A percentile compares a stretch with the other conserved stretches of the same genome.
phyloP scores from a whole-genome alignment of 2,888 invertebrate species.

The Lypha dubia region DNA sequence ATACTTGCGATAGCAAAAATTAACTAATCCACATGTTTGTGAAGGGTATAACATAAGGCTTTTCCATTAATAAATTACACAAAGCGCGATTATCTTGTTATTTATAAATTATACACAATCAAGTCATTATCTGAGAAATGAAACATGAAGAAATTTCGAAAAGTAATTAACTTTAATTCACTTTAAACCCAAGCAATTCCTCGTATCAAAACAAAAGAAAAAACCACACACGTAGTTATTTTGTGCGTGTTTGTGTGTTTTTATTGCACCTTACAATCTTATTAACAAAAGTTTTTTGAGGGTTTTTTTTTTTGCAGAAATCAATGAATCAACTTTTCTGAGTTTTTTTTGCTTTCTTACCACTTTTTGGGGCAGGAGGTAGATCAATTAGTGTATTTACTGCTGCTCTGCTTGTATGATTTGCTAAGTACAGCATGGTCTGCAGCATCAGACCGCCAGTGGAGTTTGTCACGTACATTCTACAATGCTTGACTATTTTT shows the following conservation, averaged over 20 bases:
- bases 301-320: not conserved
- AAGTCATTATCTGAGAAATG: not conserved
- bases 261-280: not conserved
- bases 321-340: slow-evolving; percentile 20
- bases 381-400: slow-evolving; percentile 81
- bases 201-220: not conserved
- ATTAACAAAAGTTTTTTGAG: slow-evolving; percentile 17
- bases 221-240: not conserved
- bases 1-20: too few relatives aligned
- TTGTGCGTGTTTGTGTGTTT: not conserved
- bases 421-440: slow-evolving; percentile 83
- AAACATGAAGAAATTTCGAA: not conserved
- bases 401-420: slow-evolving; percentile 81
- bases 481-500: slow-evolving; percentile 1
- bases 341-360: slow-evolving; percentile 77
- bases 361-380: slow-evolving; percentile 81
- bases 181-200: not conserved
- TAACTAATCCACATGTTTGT: too few relatives aligned
- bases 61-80: not conserved
- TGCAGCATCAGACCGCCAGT: slow-evolving; percentile 83
- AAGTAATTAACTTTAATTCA: not conserved
- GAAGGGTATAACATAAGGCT: not conserved
- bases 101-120: not conserved
- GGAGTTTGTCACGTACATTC: slow-evolving; percentile 81
- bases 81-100: not conserved